Percentiles rank a stretch among this genome's conserved stretches.
Evolutionary conservation across 2,113 vertebrate genomes (phyloP).

Genomic region (Macquaria ambigua): DNA sequence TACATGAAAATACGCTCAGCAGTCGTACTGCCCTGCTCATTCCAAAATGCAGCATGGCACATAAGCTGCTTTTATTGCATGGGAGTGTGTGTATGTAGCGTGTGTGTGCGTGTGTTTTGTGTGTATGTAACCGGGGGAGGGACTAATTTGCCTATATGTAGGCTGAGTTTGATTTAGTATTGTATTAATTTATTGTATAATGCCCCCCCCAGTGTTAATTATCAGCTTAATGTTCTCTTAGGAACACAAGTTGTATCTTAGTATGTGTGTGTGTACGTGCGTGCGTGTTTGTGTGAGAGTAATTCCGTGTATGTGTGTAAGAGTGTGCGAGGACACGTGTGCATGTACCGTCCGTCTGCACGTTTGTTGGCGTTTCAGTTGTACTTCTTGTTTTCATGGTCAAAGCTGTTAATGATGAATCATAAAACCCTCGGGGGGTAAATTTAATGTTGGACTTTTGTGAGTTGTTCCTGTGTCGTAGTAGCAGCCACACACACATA

Average conservation of each 20-base stretch:
- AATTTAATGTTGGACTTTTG: constrained; percentile 75
- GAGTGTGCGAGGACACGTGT: constrained; percentile 64
- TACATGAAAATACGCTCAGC: constrained; percentile 74
- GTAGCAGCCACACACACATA: constrained; percentile 79
- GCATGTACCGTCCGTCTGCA: constrained; percentile 77
- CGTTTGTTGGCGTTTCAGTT: constrained; percentile 79
- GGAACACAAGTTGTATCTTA: constrained; percentile 76
- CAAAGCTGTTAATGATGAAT: constrained; percentile 73
- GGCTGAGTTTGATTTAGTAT: constrained; percentile 77
- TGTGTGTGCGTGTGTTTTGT: constrained; percentile 58
- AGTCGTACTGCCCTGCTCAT: constrained; percentile 75
- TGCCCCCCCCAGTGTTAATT: constrained; percentile 71
- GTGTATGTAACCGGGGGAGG: constrained; percentile 63
- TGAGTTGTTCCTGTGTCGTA: constrained; percentile 82
- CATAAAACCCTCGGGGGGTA: constrained; percentile 57
- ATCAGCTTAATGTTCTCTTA: constrained; percentile 77
- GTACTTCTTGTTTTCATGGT: constrained; percentile 78
- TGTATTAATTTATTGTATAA: constrained; percentile 80
- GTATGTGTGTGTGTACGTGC: constrained; percentile 69
- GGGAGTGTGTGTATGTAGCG: constrained; percentile 75
- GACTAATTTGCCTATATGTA: constrained; percentile 81
- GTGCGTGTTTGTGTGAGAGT: constrained; percentile 42
- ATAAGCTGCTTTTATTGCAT: constrained; percentile 82
- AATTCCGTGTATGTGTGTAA: constrained; percentile 25
- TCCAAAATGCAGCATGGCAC: constrained; percentile 81